Evolutionary conservation across 2,888 invertebrate genomes (phyloP).

Genomic region (Cephus spinipes): DNA sequence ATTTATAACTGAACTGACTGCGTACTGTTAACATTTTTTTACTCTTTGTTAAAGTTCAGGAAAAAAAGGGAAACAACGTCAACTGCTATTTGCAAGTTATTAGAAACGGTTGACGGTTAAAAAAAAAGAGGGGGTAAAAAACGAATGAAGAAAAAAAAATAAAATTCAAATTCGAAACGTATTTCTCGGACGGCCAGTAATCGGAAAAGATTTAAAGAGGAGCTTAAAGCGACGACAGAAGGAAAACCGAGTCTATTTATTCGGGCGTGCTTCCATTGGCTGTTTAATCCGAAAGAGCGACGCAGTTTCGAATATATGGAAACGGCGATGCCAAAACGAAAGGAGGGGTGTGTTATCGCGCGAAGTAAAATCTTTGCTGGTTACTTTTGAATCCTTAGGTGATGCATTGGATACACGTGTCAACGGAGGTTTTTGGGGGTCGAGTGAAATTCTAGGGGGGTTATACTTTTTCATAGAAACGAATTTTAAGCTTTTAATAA

Average conservation of each 20-base stretch:
- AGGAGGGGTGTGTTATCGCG: background rate
- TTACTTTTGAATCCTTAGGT: background rate
- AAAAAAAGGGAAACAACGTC: background rate
- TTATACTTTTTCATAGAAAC: background rate
- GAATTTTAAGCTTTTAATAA: background rate
- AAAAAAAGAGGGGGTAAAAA: background rate
- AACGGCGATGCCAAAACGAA: background rate
- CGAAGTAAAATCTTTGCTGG: no score
- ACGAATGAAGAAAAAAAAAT: background rate
- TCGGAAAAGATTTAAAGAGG: background rate
- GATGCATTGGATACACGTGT: background rate
- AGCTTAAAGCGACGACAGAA: background rate
- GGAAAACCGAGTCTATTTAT: background rate
- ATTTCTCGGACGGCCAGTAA: background rate
- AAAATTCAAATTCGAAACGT: background rate
- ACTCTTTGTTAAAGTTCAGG: background rate
- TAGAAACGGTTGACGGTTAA: background rate
- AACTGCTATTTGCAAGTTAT: background rate
- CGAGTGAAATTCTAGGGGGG: background rate
- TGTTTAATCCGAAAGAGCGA: background rate
- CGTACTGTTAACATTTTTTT: background rate
- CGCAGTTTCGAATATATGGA: background rate
- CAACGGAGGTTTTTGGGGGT: no score
- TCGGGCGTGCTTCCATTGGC: background rate
- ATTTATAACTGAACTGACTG: background rate